Percentiles rank a stretch among this genome's conserved stretches.
Evolutionary conservation across 2,888 invertebrate species (phyloP).

Genomic region (Allophyes oxyacanthae): DNA sequence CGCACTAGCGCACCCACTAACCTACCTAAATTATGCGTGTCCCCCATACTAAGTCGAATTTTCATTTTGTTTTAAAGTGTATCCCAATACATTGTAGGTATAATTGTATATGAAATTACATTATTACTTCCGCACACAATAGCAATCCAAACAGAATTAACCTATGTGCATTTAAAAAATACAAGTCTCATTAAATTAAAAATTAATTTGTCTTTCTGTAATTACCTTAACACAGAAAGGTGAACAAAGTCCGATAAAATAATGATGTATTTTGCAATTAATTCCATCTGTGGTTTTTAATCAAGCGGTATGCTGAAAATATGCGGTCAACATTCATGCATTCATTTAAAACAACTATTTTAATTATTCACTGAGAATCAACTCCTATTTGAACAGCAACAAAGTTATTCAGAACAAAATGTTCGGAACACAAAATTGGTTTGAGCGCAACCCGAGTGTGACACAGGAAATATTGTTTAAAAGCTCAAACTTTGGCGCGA

Average conservation of each 20-base stretch:
- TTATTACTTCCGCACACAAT: too few relatives aligned
- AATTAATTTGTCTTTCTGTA: constrained; percentile 40
- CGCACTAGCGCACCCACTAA: too few relatives aligned
- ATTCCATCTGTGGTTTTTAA: constrained; percentile 70
- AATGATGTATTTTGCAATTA: constrained; percentile 59
- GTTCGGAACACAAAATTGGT: constrained; percentile 41
- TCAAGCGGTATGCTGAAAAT: constrained; percentile 73
- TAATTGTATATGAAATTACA: too few relatives aligned
- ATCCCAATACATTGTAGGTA: too few relatives aligned
- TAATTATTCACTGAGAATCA: constrained; percentile 75
- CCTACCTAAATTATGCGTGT: too few relatives aligned
- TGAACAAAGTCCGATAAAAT: constrained; percentile 40
- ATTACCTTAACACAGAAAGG: constrained; percentile 38
- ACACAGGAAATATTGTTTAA: constrained; percentile 49
- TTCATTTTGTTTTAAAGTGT: too few relatives aligned
- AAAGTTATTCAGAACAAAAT: constrained; percentile 61
- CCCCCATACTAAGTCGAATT: too few relatives aligned
- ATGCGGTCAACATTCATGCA: constrained; percentile 73
- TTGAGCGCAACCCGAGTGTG: constrained; percentile 32
- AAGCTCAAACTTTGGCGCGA: constrained; percentile 54
- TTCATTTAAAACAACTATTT: constrained; percentile 75
- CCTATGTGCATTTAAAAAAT: constrained; percentile 17
- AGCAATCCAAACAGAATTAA: too few relatives aligned
- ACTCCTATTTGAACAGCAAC: constrained; percentile 57
- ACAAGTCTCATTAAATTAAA: constrained; percentile 24